Base-by-base conservation (phyloP, 2,113 vertebrate genomes). In the Upupa epops region DNA sequence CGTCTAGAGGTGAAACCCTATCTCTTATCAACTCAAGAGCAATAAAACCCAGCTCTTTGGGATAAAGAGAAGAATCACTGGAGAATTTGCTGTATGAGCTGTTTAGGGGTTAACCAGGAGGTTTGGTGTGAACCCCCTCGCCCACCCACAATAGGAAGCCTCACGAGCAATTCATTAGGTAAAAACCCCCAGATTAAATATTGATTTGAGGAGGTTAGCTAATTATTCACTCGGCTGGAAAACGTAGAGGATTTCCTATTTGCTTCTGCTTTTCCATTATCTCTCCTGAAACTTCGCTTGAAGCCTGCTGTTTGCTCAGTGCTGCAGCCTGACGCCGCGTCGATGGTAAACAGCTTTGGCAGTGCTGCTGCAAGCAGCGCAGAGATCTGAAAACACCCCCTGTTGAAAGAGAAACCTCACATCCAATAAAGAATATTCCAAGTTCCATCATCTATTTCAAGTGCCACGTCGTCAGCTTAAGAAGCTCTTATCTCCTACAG, bases 1-100 rank as follows among this genome's bases (percentile, higher is more conserved):
- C 78, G 46, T 94, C 65, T 85, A 52, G 56, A 42, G 26, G 52
- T 90, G 49, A 81, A 93, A 81, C 34, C 28, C 31, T n/a, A 72
- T 72, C 31, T 88, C 65, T 91, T 83, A 61, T 40, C 79, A 78
- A 18, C 22, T 84, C 54, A 65, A 42, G 28, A 78, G 34, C 26
- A 83, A 75, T 56, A 78, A 77, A 84, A 31, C 11, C 11, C 31
- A 28, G 17, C 46, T 31, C 29, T 55, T 31, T 31, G 8, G 17
- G 29, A 60, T 49, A 66, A 65, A 36, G 81, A 13, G 49, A 8
- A 7, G n/a, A 32, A 63, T 80, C 59, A 64, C 32, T 65, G 32
- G 14, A 37, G 28, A 74, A 64, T 68, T 89, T n/a, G 9, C n/a
- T 69, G 17, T 34, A 17, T 42, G 19, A 52, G 45, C 32, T 1